Evolutionary conservation across 2,888 invertebrate genomes (phyloP), one percentile per base, ranked within the genome.

Genomic region (Cylloceria caligata): DNA sequence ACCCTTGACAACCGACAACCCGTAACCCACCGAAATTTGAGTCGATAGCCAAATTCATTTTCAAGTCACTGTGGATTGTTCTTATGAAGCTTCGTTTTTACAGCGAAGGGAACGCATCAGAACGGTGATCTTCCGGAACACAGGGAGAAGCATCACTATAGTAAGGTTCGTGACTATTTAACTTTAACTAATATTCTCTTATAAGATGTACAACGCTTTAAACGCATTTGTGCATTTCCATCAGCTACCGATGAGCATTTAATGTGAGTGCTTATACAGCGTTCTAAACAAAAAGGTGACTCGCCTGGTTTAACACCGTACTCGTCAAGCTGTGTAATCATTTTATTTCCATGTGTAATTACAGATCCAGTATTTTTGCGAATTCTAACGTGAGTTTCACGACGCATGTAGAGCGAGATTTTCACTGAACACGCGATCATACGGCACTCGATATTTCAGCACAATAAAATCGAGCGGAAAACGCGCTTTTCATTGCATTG

Each of bases 61-160:
- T 73, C 55, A 73, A 52, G 69, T 47, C 75, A 72, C 49, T 6
- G 57, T 45, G 45, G 64, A 68, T 72, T 71, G 62, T 81, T 80
- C 57, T 77, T 78, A 83, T 55, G 71, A 74, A 68, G 60, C 64
- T 71, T 71, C 27, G 65, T 67, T 83, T 81, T 84, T 87, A 78
- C 92, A 95, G 95, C 94, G 90, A 93, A 95, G 92, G 93, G 94
- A 88, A 94, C 94, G 75, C 96, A 96, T 92, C 96, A 96, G 93
- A 97, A 97, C 91, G 97, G 97, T 72, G 96, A 96, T 81, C 94
- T 95, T 84, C 92, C 93, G 24, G 95, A 94, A 86, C 94, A 95
- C 87, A 95, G 96, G 87, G 97, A 97, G 88, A 96, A 96, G 92
- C 96, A 96, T 90, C 94, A 94, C 91, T 96, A 96, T 89, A 95